These are phyloP conservation scores for Caenorhabditis elegans DNA, from an alignment of 1,140 invertebrate genomes.

Conservation along the genomic window DNA sequence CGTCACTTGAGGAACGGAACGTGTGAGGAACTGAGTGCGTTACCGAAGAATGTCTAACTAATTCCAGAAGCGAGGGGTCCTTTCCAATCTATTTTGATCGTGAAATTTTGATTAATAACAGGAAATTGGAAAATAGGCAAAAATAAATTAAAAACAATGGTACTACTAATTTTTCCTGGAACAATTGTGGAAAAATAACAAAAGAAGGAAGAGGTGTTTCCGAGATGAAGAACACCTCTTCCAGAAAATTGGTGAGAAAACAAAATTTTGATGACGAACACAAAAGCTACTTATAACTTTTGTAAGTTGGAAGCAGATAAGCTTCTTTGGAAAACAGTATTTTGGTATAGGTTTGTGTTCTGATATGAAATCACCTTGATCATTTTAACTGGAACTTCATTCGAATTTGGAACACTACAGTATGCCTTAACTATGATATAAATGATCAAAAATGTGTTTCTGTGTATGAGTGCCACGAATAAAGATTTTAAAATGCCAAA, in stretches of 20 bases:
- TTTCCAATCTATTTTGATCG: neutral
- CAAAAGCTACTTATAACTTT: neutral
- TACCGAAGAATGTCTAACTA: constrained; percentile 6
- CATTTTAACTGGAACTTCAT: no score
- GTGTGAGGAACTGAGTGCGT: neutral
- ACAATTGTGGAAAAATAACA: neutral
- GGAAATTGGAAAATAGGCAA: neutral
- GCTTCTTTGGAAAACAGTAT: neutral
- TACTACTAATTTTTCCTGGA: no score
- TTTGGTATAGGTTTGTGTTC: no score
- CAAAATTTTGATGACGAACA: neutral
- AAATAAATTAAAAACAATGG: no score
- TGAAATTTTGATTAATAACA: neutral
- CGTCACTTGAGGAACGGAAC: neutral
- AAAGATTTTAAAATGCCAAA: neutral
- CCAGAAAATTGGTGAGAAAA: neutral
- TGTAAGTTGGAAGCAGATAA: neutral
- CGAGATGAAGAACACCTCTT: neutral
- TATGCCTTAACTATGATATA: no score
- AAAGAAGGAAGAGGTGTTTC: neutral
- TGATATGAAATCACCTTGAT: no score
- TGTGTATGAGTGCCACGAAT: neutral
- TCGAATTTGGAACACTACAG: no score
- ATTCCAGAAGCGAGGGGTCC: neutral
- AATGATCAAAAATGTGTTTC: no score